Base-by-base conservation (phyloP, 2,113 vertebrate genomes). In the Rana temporaria region DNA sequence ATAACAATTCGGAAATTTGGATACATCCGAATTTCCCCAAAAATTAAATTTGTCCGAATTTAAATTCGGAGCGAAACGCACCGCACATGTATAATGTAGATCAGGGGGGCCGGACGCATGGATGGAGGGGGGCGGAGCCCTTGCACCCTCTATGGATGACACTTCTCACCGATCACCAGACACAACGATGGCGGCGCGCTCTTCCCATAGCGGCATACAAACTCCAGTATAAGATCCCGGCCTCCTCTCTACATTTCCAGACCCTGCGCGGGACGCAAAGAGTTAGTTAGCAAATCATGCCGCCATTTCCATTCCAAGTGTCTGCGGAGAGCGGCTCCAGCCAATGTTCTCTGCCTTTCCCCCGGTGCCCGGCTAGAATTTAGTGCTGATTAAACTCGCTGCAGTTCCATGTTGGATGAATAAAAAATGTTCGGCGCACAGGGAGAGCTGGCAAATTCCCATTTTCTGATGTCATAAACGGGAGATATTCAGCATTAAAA, bases 391-490 rank as follows among this genome's bases (percentile, higher is more conserved):
- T 82, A 66, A 82, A 82, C 69, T 66, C 38, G 26, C 48, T 57
- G 79, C 60, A 65, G 79, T 65, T 73, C 14, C 69, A 73, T 81
- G 57, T 48, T 64, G 34, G 68, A 79, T 79, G 63, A 79, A 70
- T 79, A 79, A 70, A 78, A 68, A 53, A 70, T 68, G 55, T 60
- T 69, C n/a, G 19, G 78, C 65, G 42, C 66, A 42, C 66, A 42
- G 66, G 30, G 65, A 79, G 78, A 60, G 66, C 78, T 60, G 60
- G 60, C 79, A 74, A 65, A 71, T 81, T 72, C 79, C 63, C 57
- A 81, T 74, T 65, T 74, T 74, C 69, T 66, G 70, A 82, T 82
- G 60, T 82, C 79, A 66, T 56, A 60, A 79, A 79, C 66, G 59
- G 79, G 48, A 82, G 69, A 72, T 66, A 74, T 74, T 82, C 59